Percentiles rank a stretch among this genome's conserved stretches.
phyloP scores from a whole-genome alignment of 1,140 invertebrate species.

The Coelopa frigida region DNA sequence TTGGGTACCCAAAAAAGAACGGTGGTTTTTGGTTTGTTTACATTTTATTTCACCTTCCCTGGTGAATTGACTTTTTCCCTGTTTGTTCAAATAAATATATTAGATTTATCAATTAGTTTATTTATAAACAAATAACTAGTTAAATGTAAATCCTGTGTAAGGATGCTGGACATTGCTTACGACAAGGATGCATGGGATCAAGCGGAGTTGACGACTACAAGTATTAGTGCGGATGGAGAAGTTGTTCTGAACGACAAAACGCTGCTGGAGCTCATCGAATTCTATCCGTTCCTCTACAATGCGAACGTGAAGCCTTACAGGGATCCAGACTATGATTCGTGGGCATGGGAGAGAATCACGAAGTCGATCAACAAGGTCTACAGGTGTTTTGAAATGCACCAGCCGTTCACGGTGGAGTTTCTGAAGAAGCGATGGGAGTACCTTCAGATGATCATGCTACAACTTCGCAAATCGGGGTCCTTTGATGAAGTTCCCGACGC shows the following conservation, averaged over 20 bases:
- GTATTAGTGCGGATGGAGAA: conserved; percentile 17
- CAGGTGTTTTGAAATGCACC: conserved; percentile 1
- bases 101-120: too few species aligned
- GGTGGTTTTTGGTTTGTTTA: too few species aligned
- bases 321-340: conserved; percentile 24
- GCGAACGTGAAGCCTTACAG: conserved; percentile 1
- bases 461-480: conserved; percentile 8
- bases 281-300: conserved; percentile 24
- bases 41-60: too few species aligned
- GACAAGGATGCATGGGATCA: too few species aligned
- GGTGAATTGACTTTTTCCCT: too few species aligned
- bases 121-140: too few species aligned
- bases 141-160: too few species aligned
- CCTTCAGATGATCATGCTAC: conserved; percentile 13
- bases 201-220: conserved; percentile 16
- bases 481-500: conserved; percentile 12
- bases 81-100: too few species aligned
- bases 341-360: conserved; percentile 29
- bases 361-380: conserved; percentile 25
- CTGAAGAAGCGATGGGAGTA: conserved; percentile 25
- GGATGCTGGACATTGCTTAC: too few species aligned
- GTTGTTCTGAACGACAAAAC: conserved; percentile 29
- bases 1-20: too few species aligned
- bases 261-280: conserved; percentile 23
- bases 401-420: conserved; percentile 18